Base-by-base conservation (phyloP, 2,797 vertebrate genomes). In the Furcifer pardalis region DNA sequence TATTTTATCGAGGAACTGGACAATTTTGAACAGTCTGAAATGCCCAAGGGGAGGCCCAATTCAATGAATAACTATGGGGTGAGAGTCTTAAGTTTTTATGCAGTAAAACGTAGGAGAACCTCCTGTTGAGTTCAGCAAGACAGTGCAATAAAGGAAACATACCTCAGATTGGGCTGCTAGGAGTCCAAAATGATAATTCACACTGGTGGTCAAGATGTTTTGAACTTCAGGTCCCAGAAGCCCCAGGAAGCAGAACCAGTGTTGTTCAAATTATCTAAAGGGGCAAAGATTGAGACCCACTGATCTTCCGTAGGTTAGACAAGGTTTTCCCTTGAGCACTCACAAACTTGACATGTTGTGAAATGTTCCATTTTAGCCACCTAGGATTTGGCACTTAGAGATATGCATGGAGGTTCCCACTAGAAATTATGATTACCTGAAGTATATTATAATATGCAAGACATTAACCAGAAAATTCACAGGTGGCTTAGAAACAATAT, bases 41-140 rank as follows among this genome's bases (percentile, higher is more conserved):
- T 98, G 89, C 98, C 98, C 0, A 99, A 98, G 92, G 98, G 98
- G 83, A 95, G 98, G 86, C 98, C 98, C 63, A 99, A 99, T 96
- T 98, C 97, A 77, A 99, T 99, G 98, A 99, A 99, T 93, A 97
- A 98, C 91, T 97, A 98, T 0, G 98, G 98, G 97, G 98, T 99
- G 96, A 79, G 92, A 30, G 3, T 44, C 3, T 19, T 19, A 23
- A 4, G 27, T 82, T 63, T 52, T 27, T 40, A 46, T 30, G 13
- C 12, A 42, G 42, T 5, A 49, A 49, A 2, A 40, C 4, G 35
- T 49, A 19, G 40, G 52, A 63, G n/a, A 13, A 23, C 1, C 17
- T 32, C n/a, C 37, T 37, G 35, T 27, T 59, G 19, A 59, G 56
- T 44, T 25, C 4, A n/a, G 6, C 13, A n/a, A 2, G 59, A 8